A percentile compares a stretch with the other conserved stretches of the same genome.
phyloP scores from a whole-genome alignment of 2,797 vertebrate genomes.

The Sphaeramia orbicularis region DNA sequence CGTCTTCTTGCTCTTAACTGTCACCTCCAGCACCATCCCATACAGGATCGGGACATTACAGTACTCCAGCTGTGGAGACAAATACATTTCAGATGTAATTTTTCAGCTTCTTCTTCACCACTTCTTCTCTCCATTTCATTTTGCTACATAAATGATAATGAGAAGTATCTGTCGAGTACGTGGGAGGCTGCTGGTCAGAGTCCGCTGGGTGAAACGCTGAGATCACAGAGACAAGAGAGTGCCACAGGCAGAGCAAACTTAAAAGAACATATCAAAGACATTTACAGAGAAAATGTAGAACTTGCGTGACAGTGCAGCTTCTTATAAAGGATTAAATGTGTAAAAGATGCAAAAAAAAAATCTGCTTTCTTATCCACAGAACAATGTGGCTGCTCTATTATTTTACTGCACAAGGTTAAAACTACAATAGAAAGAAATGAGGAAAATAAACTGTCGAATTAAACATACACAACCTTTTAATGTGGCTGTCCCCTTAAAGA shows the following conservation, averaged over 20 bases:
- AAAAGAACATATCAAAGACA: neutral
- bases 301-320: neutral
- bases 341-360: neutral
- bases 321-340: neutral
- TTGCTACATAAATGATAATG: constrained; percentile 4
- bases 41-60: constrained; percentile 74
- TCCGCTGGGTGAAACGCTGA: constrained; percentile 15
- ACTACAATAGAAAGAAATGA: too few relatives aligned
- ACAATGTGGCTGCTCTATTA: too few relatives aligned
- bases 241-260: neutral
- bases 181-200: constrained; percentile 17
- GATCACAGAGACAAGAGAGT: constrained; percentile 6
- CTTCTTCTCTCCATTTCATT: neutral
- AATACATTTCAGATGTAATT: constrained; percentile 9
- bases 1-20: constrained; percentile 87
- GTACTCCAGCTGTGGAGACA: constrained; percentile 83
- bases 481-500: too few relatives aligned
- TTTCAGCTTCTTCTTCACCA: constrained; percentile 4
- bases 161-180: neutral
- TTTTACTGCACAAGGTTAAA: too few relatives aligned
- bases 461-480: too few relatives aligned
- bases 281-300: neutral
- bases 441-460: too few relatives aligned
- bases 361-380: neutral
- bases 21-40: constrained; percentile 85